phyloP scores from a whole-genome alignment of 1,140 invertebrate genomes.

The Adoxophyes honmai region DNA sequence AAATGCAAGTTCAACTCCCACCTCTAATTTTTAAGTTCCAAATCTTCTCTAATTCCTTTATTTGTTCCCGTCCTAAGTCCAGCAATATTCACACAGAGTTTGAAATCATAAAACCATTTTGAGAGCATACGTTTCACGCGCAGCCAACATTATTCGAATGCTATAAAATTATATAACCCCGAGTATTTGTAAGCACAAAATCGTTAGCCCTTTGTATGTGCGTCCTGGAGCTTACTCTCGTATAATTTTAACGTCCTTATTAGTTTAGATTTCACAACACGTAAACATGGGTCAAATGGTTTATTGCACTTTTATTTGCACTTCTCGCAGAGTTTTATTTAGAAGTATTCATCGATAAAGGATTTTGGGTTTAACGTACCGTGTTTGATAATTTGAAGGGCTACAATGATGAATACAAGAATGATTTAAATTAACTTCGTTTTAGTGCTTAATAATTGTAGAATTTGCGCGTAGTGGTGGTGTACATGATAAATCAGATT shows the following conservation, averaged over 20 bases:
- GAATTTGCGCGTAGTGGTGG: too few species aligned
- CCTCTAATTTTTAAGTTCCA: too few species aligned
- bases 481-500: too few species aligned
- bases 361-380: background rate
- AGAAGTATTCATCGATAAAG: background rate
- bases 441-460: too few species aligned
- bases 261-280: conserved; percentile 53
- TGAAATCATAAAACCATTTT: background rate
- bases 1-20: too few species aligned
- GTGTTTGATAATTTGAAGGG: too few species aligned
- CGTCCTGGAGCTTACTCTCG: conserved; percentile 36
- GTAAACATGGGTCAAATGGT: conserved; percentile 50
- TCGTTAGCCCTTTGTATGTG: conserved; percentile 43
- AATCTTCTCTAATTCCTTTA: background rate
- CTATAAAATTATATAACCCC: conserved; percentile 54
- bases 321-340: background rate
- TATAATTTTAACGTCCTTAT: conserved; percentile 62
- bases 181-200: conserved; percentile 49
- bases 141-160: conserved; percentile 19
- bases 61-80: too few species aligned
- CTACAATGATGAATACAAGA: too few species aligned
- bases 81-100: background rate
- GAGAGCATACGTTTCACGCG: background rate
- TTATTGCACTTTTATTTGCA: conserved; percentile 37
- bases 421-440: too few species aligned